Conservation (phyloP, 2,797 vertebrate genomes). For the Gallinago solitaria region DNA sequence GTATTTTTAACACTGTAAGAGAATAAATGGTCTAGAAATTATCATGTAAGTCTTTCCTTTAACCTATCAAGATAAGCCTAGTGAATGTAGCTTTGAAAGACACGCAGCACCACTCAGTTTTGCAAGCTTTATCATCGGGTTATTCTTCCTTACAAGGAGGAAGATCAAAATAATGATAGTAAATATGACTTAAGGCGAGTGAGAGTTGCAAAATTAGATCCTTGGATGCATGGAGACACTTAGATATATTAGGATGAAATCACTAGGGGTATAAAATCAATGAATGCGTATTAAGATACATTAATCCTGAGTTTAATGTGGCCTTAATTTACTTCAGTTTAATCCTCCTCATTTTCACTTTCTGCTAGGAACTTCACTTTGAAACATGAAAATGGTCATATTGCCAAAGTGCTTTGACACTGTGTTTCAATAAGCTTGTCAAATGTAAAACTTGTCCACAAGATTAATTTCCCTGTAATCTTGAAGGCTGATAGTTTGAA, state of each 20-base stretch:
- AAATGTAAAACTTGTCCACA: not conserved
- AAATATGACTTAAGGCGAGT: not conserved
- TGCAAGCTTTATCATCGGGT: not conserved
- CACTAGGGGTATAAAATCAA: not conserved
- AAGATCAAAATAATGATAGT: not conserved
- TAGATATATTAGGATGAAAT: not conserved
- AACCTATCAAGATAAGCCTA: not conserved
- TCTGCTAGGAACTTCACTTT: not conserved
- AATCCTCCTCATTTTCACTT: conserved; percentile 27
- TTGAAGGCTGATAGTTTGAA: not conserved
- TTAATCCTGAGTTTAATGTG: conserved; percentile 4
- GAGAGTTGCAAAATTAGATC: not conserved
- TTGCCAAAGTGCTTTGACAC: conserved; percentile 1
- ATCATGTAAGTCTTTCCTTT: not conserved
- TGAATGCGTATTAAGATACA: not conserved
- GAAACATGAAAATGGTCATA: not conserved
- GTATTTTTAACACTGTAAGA: not conserved
- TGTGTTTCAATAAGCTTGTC: not conserved
- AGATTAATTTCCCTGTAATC: not conserved
- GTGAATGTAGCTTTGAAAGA: not conserved
- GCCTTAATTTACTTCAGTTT: conserved; percentile 22
- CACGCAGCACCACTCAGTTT: not conserved
- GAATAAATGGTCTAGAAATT: not conserved
- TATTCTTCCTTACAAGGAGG: not conserved
- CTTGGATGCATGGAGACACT: not conserved